Evolutionary conservation across 2,113 vertebrate species (phyloP).

Genomic region (Setophaga petechia): DNA sequence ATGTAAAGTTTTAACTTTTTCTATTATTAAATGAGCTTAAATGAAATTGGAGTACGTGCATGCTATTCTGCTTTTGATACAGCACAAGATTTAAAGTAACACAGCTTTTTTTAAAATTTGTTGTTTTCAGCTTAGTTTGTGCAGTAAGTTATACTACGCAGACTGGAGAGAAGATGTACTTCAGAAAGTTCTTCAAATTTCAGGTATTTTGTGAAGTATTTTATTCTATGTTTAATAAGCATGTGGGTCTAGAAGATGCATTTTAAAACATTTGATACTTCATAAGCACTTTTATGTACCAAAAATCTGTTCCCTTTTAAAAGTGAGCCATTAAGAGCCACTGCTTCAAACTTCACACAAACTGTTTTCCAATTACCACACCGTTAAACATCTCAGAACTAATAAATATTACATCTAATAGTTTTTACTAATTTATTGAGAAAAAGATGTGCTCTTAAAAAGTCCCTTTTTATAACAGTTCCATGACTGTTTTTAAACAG

Average conservation of each 20-base stretch:
- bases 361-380: background rate
- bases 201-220: conserved; percentile 80
- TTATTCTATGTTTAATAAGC: background rate
- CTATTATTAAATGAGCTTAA: background rate
- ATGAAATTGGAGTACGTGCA: background rate
- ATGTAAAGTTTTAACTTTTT: conserved; percentile 80
- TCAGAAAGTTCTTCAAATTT: conserved; percentile 99
- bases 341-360: background rate
- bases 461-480: background rate
- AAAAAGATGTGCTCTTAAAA: background rate
- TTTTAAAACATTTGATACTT: background rate
- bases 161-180: conserved; percentile 96
- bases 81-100: background rate
- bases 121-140: conserved; percentile 91
- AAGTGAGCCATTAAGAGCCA: background rate
- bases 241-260: background rate
- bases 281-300: background rate
- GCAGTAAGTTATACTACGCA: conserved; percentile 97
- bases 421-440: background rate
- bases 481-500: background rate
- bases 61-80: background rate
- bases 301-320: background rate
- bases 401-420: background rate
- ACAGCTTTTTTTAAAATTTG: background rate
- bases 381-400: background rate